A percentile compares a stretch with the other conserved stretches of the same genome.
phyloP scores from a whole-genome alignment of 2,113 vertebrate species.

The Mustela nigripes region DNA sequence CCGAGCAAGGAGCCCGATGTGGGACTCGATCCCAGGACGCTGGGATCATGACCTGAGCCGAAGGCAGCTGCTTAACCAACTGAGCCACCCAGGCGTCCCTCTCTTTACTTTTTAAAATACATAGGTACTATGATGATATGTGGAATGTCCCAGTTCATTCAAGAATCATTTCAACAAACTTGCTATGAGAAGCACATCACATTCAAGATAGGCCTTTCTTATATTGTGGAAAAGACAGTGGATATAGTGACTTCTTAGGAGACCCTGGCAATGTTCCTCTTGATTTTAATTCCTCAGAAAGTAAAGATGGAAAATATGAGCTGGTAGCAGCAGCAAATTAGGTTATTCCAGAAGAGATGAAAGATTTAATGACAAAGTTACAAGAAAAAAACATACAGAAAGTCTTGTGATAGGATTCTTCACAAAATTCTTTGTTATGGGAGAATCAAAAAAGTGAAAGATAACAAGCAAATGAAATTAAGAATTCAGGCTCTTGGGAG shows the following conservation, averaged over 20 bases:
- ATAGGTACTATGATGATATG: conserved; percentile 91
- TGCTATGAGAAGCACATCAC: conserved; percentile 91
- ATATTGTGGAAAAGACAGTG: conserved; percentile 94
- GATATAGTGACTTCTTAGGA: conserved; percentile 85
- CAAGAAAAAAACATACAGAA: conserved; percentile 91
- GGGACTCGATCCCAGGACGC: too few relatives aligned
- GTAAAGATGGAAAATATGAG: conserved; percentile 97
- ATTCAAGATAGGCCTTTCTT: conserved; percentile 94
- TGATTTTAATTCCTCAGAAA: conserved; percentile 88
- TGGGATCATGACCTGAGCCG: too few relatives aligned
- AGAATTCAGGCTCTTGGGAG: conserved; percentile 89
- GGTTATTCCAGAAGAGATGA: conserved; percentile 93
- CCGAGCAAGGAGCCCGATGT: too few relatives aligned
- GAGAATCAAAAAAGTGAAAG: conserved; percentile 91
- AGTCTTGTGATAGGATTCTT: conserved; percentile 92
- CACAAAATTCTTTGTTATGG: conserved; percentile 94
- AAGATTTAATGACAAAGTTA: conserved; percentile 95
- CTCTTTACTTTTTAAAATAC: conserved; percentile 92
- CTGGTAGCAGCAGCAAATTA: conserved; percentile 94
- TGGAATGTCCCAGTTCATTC: conserved; percentile 91
- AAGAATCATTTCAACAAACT: conserved; percentile 92
- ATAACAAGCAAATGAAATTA: conserved; percentile 91
- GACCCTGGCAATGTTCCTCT: conserved; percentile 85
- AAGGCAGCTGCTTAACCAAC: too few relatives aligned
- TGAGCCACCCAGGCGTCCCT: too few relatives aligned